Percentiles rank a stretch among this genome's conserved stretches.
Conservation (phyloP, 2,113 vertebrate species). For the Oncorhynchus masou region DNA sequence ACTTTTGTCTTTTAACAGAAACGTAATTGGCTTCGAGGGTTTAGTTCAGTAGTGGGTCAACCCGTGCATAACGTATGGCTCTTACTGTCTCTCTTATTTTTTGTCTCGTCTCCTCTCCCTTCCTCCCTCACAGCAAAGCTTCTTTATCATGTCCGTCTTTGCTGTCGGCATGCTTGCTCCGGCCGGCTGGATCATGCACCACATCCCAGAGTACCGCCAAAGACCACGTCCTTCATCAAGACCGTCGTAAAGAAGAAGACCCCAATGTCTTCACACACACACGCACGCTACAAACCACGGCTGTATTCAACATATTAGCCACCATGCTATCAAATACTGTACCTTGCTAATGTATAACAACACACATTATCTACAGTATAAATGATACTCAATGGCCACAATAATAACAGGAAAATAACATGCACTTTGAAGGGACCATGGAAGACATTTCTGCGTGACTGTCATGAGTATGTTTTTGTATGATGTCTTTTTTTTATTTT, state of each 20-base stretch:
- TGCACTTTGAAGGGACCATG: background rate
- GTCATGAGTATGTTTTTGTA: background rate
- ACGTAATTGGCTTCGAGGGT: too few species aligned
- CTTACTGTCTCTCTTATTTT: slow-evolving; percentile 5
- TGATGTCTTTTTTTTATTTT: too few species aligned
- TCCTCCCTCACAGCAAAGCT: slow-evolving; percentile 67
- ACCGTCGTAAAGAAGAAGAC: slow-evolving; percentile 11
- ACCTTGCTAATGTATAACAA: background rate
- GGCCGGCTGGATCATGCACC: slow-evolving; percentile 75
- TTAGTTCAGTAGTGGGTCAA: background rate
- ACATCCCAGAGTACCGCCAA: slow-evolving; percentile 71
- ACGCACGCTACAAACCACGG: background rate
- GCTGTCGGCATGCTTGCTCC: slow-evolving; percentile 69
- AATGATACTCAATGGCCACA: background rate
- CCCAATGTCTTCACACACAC: background rate
- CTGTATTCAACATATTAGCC: slow-evolving; percentile 29
- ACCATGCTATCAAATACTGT: slow-evolving; percentile 7
- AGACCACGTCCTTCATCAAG: slow-evolving; percentile 25
- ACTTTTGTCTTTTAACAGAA: too few species aligned
- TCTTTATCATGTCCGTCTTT: slow-evolving; percentile 75
- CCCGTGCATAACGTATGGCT: too few species aligned
- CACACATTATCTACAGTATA: background rate
- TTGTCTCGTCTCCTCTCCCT: background rate
- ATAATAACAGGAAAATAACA: background rate
- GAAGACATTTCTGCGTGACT: background rate